Conservation (phyloP, 1,140 invertebrate species). For the Hyles euphorbiae region DNA sequence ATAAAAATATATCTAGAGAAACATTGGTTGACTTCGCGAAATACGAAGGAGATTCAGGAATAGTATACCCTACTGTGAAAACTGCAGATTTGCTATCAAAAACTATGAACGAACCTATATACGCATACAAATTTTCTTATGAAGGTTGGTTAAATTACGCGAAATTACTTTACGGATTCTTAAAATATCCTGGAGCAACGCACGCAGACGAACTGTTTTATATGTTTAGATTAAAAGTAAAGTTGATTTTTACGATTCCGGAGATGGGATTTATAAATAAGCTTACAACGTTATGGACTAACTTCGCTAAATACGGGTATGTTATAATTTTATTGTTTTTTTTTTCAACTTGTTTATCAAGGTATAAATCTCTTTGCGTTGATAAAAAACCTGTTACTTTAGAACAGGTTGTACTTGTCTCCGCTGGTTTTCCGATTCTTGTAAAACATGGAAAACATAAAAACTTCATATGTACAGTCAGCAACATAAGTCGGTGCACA, state of each 20-base stretch:
- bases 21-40: conserved; percentile 36
- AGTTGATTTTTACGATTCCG: conserved; percentile 26
- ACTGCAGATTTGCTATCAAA: conserved; percentile 40
- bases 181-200: conserved; percentile 7
- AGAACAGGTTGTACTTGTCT: too few species aligned
- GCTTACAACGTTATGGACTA: conserved; percentile 53
- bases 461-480: too few species aligned
- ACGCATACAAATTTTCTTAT: conserved; percentile 14
- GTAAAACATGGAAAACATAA: too few species aligned
- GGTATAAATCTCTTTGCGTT: too few species aligned
- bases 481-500: too few species aligned
- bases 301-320: conserved; percentile 58
- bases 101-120: conserved; percentile 33
- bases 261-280: conserved; percentile 41
- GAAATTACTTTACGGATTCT: conserved; percentile 12
- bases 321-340: conserved; percentile 8
- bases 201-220: conserved; percentile 28
- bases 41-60: conserved; percentile 47
- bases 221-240: conserved; percentile 44
- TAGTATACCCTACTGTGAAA: conserved; percentile 41
- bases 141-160: conserved; percentile 13
- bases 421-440: too few species aligned
- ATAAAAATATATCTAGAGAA: conserved; percentile 30
- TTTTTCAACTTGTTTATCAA: too few species aligned
- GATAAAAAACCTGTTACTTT: too few species aligned